Conservation (phyloP, 2,113 vertebrate species). For the Maccullochella peelii region DNA sequence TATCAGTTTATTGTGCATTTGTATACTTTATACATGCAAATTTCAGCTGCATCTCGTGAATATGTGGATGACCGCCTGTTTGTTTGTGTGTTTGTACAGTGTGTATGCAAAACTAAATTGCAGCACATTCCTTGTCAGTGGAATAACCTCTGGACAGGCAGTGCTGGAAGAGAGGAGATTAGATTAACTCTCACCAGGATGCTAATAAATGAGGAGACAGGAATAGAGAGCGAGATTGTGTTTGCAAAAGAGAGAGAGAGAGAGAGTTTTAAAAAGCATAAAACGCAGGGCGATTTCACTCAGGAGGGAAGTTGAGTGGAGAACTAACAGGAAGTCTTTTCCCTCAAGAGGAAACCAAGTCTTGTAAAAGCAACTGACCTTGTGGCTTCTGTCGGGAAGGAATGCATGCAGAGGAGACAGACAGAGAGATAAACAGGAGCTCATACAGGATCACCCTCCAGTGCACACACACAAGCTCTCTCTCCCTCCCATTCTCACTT, state of each 20-base stretch:
- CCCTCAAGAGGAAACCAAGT: conserved; percentile 60
- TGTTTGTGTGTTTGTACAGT: conserved; percentile 19
- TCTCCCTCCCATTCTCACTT: conserved; percentile 52
- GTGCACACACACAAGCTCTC: conserved; percentile 33
- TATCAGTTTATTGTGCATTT: background rate
- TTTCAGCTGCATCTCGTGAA: background rate
- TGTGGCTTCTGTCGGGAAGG: conserved; percentile 67
- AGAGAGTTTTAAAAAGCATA: conserved; percentile 6
- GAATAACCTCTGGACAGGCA: conserved; percentile 34
- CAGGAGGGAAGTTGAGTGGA: conserved; percentile 53
- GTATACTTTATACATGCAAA: background rate
- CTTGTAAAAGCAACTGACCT: conserved; percentile 65
- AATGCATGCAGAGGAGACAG: conserved; percentile 64
- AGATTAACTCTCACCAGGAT: conserved; percentile 30
- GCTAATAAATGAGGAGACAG: conserved; percentile 23
- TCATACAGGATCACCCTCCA: conserved; percentile 68
- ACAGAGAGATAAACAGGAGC: conserved; percentile 68
- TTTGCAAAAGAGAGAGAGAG: background rate
- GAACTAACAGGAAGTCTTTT: conserved; percentile 68
- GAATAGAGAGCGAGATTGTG: conserved; percentile 2
- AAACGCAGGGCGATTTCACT: conserved; percentile 39
- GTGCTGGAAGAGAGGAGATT: conserved; percentile 17
- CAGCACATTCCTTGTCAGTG: conserved; percentile 26
- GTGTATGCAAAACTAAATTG: conserved; percentile 36
- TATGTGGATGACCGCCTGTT: background rate